Evolutionary conservation across 2,888 invertebrate genomes (phyloP).

Genomic region (Anorthoa munda): DNA sequence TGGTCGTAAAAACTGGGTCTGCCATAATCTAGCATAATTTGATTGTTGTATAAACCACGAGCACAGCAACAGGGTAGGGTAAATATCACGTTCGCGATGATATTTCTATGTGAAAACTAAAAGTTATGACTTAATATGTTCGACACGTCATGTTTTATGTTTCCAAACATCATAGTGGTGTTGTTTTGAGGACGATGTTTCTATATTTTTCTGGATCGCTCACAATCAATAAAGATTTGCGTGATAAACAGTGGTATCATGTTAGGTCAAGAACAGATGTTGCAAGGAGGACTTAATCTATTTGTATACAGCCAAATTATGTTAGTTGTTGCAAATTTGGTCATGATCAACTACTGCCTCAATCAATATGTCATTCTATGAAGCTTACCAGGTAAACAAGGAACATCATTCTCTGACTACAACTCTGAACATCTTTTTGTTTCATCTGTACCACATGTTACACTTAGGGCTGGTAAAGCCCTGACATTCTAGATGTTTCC

Average conservation of each 20-base stretch:
- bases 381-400: slow-evolving; percentile 38
- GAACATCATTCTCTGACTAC: not conserved
- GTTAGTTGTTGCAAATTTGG: slow-evolving; percentile 29
- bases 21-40: slow-evolving; percentile 72
- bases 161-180: slow-evolving; percentile 49
- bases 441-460: not conserved
- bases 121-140: slow-evolving; percentile 41
- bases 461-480: not conserved
- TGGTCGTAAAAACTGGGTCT: slow-evolving; percentile 74
- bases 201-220: slow-evolving; percentile 44
- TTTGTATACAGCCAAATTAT: slow-evolving; percentile 45
- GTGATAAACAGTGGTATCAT: slow-evolving; percentile 47
- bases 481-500: slow-evolving; percentile 40
- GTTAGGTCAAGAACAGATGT: slow-evolving; percentile 54
- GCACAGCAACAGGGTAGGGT: slow-evolving; percentile 69
- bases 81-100: slow-evolving; percentile 55
- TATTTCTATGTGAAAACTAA: slow-evolving; percentile 51
- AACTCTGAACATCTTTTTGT: not conserved
- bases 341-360: slow-evolving; percentile 38
- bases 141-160: slow-evolving; percentile 59
- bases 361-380: slow-evolving; percentile 44
- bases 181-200: slow-evolving; percentile 51
- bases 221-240: slow-evolving; percentile 66
- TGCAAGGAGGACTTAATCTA: slow-evolving; percentile 26
- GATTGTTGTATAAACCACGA: slow-evolving; percentile 74